Percentiles rank a stretch among this genome's conserved stretches.
These are phyloP conservation scores for Stigmatopora argus DNA, from an alignment of 2,113 vertebrate genomes.

Conservation along the genomic window DNA sequence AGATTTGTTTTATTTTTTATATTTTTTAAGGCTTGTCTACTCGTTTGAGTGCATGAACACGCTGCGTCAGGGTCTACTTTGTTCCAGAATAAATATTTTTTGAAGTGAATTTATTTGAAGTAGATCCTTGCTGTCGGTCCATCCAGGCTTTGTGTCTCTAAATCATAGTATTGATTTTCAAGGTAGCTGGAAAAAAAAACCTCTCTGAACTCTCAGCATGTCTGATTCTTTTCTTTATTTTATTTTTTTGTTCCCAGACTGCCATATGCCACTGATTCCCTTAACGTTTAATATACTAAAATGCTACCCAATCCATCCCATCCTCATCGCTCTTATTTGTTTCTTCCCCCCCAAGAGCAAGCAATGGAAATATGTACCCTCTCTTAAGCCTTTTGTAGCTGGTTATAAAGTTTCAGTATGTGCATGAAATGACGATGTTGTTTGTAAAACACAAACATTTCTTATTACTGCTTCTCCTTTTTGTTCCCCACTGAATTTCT, in stretches of 20 bases:
- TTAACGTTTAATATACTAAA: constrained; percentile 57
- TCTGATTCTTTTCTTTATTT: constrained; percentile 23
- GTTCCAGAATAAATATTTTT: constrained; percentile 62
- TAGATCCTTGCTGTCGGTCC: constrained; percentile 38
- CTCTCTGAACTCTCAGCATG: constrained; percentile 31
- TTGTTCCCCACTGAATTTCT: constrained; percentile 47
- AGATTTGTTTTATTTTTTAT: constrained; percentile 54
- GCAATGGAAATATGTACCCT: constrained; percentile 41
- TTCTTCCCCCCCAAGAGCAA: background rate
- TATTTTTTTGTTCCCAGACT: constrained; percentile 30
- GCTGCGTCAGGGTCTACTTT: constrained; percentile 51
- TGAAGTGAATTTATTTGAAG: constrained; percentile 60
- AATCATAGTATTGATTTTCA: constrained; percentile 70
- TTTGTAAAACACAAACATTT: constrained; percentile 61
- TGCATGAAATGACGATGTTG: constrained; percentile 57
- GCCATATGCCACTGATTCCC: constrained; percentile 52
- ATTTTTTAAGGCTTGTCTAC: constrained; percentile 25
- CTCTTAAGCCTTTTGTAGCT: constrained; percentile 48
- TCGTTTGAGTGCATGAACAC: constrained; percentile 36
- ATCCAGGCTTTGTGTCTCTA: constrained; percentile 51
- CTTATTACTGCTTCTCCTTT: constrained; percentile 53
- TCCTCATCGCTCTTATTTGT: constrained; percentile 22
- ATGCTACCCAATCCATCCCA: constrained; percentile 22
- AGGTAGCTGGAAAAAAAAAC: constrained; percentile 51
- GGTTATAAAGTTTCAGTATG: constrained; percentile 59